Evolutionary conservation across 2,113 vertebrate genomes (phyloP).

Genomic region (Carassius gibelio): DNA sequence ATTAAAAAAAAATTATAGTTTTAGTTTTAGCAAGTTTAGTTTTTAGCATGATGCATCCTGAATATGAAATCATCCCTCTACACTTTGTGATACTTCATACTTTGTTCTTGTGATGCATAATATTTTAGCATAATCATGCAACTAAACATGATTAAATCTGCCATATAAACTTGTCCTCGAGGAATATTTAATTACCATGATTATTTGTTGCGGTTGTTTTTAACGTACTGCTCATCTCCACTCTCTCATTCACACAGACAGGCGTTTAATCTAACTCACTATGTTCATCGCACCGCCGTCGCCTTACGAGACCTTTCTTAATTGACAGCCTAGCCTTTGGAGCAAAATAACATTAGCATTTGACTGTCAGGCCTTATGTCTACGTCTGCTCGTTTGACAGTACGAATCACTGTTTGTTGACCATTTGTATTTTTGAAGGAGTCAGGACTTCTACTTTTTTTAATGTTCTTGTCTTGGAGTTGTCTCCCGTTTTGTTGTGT

Average conservation of each 20-base stretch:
- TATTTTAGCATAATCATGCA: not conserved
- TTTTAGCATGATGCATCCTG: not conserved
- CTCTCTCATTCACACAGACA: conserved; percentile 63
- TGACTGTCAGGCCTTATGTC: conserved; percentile 70
- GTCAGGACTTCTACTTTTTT: not conserved
- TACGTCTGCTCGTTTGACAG: not conserved
- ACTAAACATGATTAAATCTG: conserved; percentile 23
- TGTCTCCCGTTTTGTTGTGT: not conserved
- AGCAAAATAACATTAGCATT: conserved; percentile 84
- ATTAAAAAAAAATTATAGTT: not conserved
- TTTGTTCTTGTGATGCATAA: conserved; percentile 13
- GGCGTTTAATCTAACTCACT: conserved; percentile 71
- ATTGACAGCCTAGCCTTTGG: conserved; percentile 81
- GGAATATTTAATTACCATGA: conserved; percentile 25
- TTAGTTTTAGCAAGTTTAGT: no score
- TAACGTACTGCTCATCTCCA: conserved; percentile 33
- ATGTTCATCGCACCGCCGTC: conserved; percentile 70
- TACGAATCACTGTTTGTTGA: not conserved
- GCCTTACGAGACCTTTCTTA: conserved; percentile 67
- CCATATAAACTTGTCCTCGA: not conserved
- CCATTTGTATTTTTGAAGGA: not conserved
- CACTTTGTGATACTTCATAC: not conserved
- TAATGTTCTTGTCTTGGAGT: not conserved
- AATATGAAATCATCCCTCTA: not conserved
- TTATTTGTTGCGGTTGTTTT: conserved; percentile 32